Percentiles rank a stretch among this genome's conserved stretches.
Conservation (phyloP, 2,797 vertebrate species). For the Rhinella marina region DNA sequence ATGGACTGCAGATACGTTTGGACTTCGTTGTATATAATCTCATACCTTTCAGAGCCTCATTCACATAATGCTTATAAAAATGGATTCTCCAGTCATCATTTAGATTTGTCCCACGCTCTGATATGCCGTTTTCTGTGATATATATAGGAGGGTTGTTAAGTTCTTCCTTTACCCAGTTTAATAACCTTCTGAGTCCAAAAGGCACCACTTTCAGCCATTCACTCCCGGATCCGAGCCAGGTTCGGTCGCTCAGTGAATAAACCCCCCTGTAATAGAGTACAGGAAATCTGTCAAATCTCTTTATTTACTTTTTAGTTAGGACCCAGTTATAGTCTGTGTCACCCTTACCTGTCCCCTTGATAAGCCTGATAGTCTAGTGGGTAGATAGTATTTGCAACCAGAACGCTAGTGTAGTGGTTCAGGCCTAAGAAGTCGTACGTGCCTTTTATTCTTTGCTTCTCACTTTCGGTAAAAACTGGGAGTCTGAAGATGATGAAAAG, state of each 20-base stretch:
- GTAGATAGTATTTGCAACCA: conserved; percentile 82
- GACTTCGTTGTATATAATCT: not conserved
- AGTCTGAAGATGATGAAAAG: conserved; percentile 74
- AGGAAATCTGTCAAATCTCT: not conserved
- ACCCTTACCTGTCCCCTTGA: conserved; percentile 87
- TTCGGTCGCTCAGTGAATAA: conserved; percentile 80
- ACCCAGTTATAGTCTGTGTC: not conserved
- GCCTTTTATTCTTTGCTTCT: conserved; percentile 89
- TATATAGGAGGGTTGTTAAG: conserved; percentile 88
- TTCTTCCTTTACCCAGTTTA: conserved; percentile 91
- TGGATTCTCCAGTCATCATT: conserved; percentile 82
- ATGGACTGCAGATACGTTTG: not conserved
- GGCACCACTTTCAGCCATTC: conserved; percentile 89
- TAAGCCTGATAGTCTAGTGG: conserved; percentile 76
- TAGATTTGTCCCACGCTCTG: conserved; percentile 79
- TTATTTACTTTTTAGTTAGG: not conserved
- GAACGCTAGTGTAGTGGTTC: conserved; percentile 92
- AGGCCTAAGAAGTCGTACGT: conserved; percentile 94
- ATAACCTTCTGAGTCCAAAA: conserved; percentile 86
- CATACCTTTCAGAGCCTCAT: conserved; percentile 91
- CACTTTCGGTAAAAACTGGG: conserved; percentile 89
- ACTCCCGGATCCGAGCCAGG: conserved; percentile 88
- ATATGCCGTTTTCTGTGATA: conserved; percentile 92
- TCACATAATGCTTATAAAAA: conserved; percentile 85
- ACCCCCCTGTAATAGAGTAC: conserved; percentile 74